These are phyloP conservation scores for Conops quadrifasciatus DNA, from an alignment of 2,888 invertebrate genomes.

Conservation along the genomic window DNA sequence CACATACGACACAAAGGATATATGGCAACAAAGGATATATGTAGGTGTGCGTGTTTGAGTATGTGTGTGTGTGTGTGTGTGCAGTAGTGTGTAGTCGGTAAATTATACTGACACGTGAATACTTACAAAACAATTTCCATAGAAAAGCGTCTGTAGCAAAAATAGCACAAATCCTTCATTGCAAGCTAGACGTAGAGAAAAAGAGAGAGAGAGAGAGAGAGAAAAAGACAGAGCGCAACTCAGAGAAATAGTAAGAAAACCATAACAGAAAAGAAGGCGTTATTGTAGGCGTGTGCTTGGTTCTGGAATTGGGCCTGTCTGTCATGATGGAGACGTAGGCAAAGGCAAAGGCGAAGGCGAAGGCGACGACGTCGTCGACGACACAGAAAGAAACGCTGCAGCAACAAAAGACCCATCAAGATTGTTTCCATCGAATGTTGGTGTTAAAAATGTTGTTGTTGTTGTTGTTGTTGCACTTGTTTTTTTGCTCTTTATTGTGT, in stretches of 20 bases:
- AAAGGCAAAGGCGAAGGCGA: neutral
- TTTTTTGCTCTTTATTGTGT: too few species aligned
- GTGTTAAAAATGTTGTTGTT: neutral
- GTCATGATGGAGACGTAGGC: too few species aligned
- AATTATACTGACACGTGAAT: too few species aligned
- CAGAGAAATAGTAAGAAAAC: too few species aligned
- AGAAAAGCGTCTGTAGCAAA: too few species aligned
- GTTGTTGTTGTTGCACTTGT: slow-evolving; percentile 1
- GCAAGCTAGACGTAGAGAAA: too few species aligned
- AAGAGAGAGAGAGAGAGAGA: too few species aligned
- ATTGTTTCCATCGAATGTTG: neutral
- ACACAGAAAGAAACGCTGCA: neutral
- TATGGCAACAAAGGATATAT: neutral
- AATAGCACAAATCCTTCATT: too few species aligned
- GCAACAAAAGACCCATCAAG: neutral
- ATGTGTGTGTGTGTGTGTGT: slow-evolving; percentile 1
- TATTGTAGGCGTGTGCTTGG: too few species aligned
- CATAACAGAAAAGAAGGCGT: too few species aligned
- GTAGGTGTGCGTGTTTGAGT: neutral
- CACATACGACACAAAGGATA: neutral
- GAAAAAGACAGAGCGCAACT: neutral
- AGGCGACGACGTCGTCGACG: neutral
- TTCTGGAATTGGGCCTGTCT: too few species aligned
- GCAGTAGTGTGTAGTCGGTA: neutral
- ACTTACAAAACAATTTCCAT: too few species aligned